These are phyloP conservation scores for Sinocyclocheilus maitianheensis DNA, from an alignment of 2,113 vertebrate species.

Conservation along the genomic window DNA sequence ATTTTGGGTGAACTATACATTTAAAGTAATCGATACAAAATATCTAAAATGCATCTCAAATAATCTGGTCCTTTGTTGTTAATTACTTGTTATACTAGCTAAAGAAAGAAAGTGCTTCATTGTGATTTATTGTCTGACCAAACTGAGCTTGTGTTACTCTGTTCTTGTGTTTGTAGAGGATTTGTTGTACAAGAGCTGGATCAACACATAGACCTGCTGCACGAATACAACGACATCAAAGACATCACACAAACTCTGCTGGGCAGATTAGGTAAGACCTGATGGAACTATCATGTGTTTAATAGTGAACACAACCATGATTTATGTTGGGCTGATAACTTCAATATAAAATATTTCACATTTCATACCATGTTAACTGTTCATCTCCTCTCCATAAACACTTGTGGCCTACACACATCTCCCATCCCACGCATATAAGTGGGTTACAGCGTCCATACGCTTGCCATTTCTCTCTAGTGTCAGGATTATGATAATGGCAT, in stretches of 20 bases:
- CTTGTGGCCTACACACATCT: not conserved
- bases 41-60: not conserved
- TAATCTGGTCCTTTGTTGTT: not conserved
- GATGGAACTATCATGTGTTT: not conserved
- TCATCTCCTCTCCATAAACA: not conserved
- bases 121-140: not conserved
- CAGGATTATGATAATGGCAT: constrained; percentile 44
- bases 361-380: not conserved
- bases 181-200: constrained; percentile 84
- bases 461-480: constrained; percentile 30
- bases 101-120: not conserved
- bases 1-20: not conserved
- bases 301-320: not conserved
- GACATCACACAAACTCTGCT: constrained; percentile 90
- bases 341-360: not conserved
- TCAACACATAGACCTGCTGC: constrained; percentile 86
- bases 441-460: not conserved
- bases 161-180: constrained; percentile 74
- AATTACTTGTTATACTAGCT: not conserved
- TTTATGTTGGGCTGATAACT: not conserved
- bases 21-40: too few relatives aligned
- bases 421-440: not conserved
- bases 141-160: constrained; percentile 27
- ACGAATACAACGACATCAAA: constrained; percentile 96
- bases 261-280: constrained; percentile 86